Base-by-base conservation (phyloP, 2,888 invertebrate species). In the Netelia inedita region DNA sequence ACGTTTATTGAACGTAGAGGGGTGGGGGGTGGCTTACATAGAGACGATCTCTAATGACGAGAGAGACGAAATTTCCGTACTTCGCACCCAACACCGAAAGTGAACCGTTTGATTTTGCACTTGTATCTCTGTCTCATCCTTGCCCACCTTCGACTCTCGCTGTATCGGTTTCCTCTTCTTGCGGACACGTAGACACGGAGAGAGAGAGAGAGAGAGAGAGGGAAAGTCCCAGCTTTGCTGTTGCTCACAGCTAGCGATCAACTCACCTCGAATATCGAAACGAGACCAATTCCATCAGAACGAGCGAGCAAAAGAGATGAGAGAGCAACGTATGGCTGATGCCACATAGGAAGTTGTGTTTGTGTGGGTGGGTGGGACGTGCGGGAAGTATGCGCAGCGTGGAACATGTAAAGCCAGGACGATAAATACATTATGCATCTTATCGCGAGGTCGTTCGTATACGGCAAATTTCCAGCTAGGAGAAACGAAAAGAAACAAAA, bases 391-490 rank as follows among this genome's bases (percentile, higher is more conserved):
- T 11, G 23, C 50, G 55, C 46, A 59, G 57, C 65, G 66, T 28
- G 63, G 57, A 63, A 63, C n/a, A 63, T 43, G 16, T 21, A 71
- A 75, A 50, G n/a, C 28, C 50, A 65, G 53, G 50, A 61, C 74
- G 21, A 82, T 74, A 79, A 81, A 86, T 82, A 74, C 86, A 86
- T 85, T 86, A 85, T 85, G 80, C 75, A 79, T 85, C 76, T 65
- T 63, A 72, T 43, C 10, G 73, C 28, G 21, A 11, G 72, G 50
- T 66, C 66, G 35, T 65, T 46, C 19, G 9, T 61, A 46, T 21
- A 21, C 57, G 14, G 63, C 59, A 50, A 41, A 66, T 75, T 72
- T 55, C n/a, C 19, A 2, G 28, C 23, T n/a, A 19, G 43, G 28
- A 21, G 66, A 71, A 43, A 61, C 57, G 14, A 28, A 50, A 16